These are phyloP conservation scores for Glyphotaelius pellucidus DNA, from an alignment of 2,888 invertebrate genomes.

Conservation along the genomic window DNA sequence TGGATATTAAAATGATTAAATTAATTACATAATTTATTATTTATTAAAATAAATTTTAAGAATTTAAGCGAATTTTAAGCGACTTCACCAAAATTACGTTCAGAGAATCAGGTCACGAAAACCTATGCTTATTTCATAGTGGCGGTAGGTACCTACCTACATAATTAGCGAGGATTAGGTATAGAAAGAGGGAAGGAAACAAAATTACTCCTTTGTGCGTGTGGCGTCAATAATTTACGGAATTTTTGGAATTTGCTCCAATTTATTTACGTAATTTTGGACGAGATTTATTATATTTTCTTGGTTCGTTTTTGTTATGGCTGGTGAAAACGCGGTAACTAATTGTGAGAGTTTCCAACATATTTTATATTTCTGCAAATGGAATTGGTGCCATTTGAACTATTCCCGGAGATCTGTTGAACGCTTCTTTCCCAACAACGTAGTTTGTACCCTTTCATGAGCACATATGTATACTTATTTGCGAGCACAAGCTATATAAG, in stretches of 20 bases:
- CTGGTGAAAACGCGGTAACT: neutral
- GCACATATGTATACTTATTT: too few species aligned
- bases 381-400: neutral
- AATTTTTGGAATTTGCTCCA: neutral
- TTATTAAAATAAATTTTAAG: too few species aligned
- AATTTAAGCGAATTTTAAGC: neutral
- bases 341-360: neutral
- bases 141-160: too few species aligned
- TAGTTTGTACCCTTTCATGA: neutral
- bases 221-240: neutral
- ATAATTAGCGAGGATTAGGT: too few species aligned
- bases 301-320: neutral
- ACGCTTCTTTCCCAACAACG: neutral
- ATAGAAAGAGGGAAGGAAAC: too few species aligned
- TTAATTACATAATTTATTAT: too few species aligned
- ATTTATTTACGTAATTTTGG: neutral
- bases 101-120: too few species aligned
- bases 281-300: neutral
- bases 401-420: neutral
- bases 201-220: too few species aligned
- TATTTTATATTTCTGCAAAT: neutral
- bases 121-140: too few species aligned
- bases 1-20: too few species aligned
- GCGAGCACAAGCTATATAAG: neutral
- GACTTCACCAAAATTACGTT: neutral